Conservation (phyloP, 2,888 invertebrate genomes). For the Dryococelus australis region DNA sequence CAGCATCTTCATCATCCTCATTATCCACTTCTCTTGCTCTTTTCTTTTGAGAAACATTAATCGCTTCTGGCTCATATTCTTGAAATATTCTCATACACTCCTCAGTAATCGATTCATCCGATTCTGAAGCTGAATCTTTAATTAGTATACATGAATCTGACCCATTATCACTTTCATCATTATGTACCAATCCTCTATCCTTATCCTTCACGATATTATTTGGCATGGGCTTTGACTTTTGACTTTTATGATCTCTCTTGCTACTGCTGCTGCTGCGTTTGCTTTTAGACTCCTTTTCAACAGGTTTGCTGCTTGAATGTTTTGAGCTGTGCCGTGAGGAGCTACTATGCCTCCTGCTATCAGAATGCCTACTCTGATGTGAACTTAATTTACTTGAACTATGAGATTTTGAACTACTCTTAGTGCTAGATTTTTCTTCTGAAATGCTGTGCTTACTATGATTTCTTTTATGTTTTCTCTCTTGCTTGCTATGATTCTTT, state of each 20-base stretch:
- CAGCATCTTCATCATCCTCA: constrained; percentile 1
- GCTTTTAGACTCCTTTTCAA: neutral
- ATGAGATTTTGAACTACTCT: neutral
- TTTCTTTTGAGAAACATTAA: neutral
- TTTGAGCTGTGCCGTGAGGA: neutral
- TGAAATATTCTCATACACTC: constrained; percentile 89
- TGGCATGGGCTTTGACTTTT: neutral
- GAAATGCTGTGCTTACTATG: neutral
- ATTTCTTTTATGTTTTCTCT: neutral
- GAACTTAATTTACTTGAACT: neutral
- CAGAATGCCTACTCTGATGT: constrained; percentile 7
- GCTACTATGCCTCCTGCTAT: neutral
- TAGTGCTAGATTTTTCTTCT: neutral
- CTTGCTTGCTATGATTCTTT: neutral
- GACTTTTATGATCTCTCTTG: neutral
- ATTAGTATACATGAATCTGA: constrained; percentile 11
- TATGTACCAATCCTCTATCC: neutral
- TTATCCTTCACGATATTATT: neutral
- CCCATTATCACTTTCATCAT: neutral
- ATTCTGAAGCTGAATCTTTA: constrained; percentile 47
- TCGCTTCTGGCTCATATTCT: constrained; percentile 68
- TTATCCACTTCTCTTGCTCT: neutral
- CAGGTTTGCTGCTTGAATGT: neutral
- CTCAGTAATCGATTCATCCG: constrained; percentile 75
- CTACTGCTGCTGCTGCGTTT: neutral